Base-by-base conservation (phyloP, 2,888 invertebrate species). In the Euzophera pinguis region DNA sequence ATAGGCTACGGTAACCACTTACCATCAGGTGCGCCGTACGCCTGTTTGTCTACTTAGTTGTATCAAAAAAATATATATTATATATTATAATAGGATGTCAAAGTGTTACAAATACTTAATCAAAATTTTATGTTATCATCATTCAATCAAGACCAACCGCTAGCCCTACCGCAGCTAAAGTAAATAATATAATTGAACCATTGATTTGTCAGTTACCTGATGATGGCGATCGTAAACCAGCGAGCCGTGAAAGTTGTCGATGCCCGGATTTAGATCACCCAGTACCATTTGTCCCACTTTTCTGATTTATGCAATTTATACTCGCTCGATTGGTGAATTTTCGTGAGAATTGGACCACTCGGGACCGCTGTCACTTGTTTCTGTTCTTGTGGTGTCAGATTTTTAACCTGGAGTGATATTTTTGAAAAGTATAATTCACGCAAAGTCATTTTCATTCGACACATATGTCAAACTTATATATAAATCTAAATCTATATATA, bases 161-260 rank as follows among this genome's bases (percentile, higher is more conserved):
- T 56, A 49, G 37, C 54, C 52, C 48, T 50, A 38, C 22, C 4
- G 38, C 37, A 52, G 37, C 43, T 35, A 12, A 47, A 42, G 32
- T 47, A 50, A 37, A 53, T 56, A 50, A 39, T 53, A 57, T 67
- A 67, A 67, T 67, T 64, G 67, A 64, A 57, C 67, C 53, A 67
- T 67, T 67, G 64, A 64, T 67, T 67, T 67, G 67, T 65, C 67
- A 63, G 55, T 65, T 63, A 63, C 47, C 60, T 45, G 50, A 53
- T 55, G 51, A 56, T 48, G 55, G 27, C 47, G 45, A 16, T 16
- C 32, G 45, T 32, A 45, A 45, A 45, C 45, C 45, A 45, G 42
- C 39, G 39, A 42, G 49, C 42, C 22, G 47, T 34, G 42, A 42
- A 42, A 41, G 50, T 50, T 41, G 41, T 34, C 45, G 32, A 41